Base-by-base conservation (phyloP, 2,888 invertebrate species). In the Acanthopleura granulata region DNA sequence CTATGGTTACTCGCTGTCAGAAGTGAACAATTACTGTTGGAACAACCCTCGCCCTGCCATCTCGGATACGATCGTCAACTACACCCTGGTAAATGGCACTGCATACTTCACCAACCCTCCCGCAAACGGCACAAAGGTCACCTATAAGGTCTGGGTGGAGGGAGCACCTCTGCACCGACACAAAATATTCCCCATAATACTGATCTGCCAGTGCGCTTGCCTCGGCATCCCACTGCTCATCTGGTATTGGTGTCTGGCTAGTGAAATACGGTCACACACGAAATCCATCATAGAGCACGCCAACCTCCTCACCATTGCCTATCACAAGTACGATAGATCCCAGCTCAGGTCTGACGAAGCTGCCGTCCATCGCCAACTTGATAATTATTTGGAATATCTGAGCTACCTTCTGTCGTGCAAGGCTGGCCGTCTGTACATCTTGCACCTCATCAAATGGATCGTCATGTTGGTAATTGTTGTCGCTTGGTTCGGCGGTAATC, bases 351-450 rank as follows among this genome's bases (percentile, higher is more conserved):
- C 22, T 16, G 66, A 66, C 29, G 66, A 66, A 25, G 66, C 66
- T 15, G 9, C 66, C 16, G 66, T 66, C 14, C 66, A 66, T 25
- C 22, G 66, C 22, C 22, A 66, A 25, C 66, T 66, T 15, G 66
- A 66, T 27, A 66, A 66, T 27, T 66, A 66, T 27, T 66, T 66
- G 29, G 66, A 66, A 27, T 66, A 66, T 14, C 66, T 66, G 16
- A 27, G 66, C 29, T 66, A 66, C 29, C 66, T 66, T 6, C 25
- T 66, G 66, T 6, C 29, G 29, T 22, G 25, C 16, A 66, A 66
- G 14, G 66, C 66, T 16, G 4, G 29, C 6, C 22, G 29, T 27
- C 66, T 66, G 25, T 66, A 66, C 25, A 66, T 25, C 3, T 6
- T 66, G 16, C 66, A 66, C 16, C 66, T 66, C 25, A 16, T 66